Percentiles rank a stretch among this genome's conserved stretches.
These are phyloP conservation scores for Hapalemur alaotrensis DNA, from an alignment of 2,797 vertebrate species.

Conservation along the genomic window DNA sequence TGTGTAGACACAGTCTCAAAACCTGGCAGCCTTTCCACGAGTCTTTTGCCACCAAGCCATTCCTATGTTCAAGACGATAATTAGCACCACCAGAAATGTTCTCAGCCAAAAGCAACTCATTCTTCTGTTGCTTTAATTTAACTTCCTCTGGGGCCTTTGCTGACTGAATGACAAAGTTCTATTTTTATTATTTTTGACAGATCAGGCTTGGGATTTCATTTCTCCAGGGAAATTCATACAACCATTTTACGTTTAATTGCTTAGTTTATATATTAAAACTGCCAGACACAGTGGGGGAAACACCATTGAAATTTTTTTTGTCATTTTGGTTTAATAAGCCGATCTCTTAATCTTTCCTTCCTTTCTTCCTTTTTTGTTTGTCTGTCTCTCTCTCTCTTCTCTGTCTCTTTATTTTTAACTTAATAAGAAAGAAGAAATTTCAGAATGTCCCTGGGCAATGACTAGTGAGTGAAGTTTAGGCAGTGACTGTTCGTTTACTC, in stretches of 20 bases:
- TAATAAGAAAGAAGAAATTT: neutral
- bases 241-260: slow-evolving; percentile 74
- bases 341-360: neutral
- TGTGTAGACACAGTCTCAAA: slow-evolving; percentile 11
- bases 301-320: neutral
- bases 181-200: slow-evolving; percentile 79
- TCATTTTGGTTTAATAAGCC: slow-evolving; percentile 30
- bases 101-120: slow-evolving; percentile 58
- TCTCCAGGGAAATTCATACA: slow-evolving; percentile 65
- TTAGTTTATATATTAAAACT: slow-evolving; percentile 64
- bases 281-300: neutral
- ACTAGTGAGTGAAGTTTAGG: neutral
- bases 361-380: neutral
- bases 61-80: neutral
- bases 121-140: slow-evolving; percentile 76
- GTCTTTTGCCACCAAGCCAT: slow-evolving; percentile 43
- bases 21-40: neutral
- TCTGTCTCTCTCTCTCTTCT: neutral
- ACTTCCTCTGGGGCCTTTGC: slow-evolving; percentile 69
- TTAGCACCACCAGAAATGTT: slow-evolving; percentile 61
- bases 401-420: neutral
- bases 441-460: neutral
- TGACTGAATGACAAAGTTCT: slow-evolving; percentile 73
- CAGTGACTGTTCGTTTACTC: neutral
- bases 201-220: slow-evolving; percentile 66